A percentile compares a stretch with the other conserved stretches of the same genome.
Conservation (phyloP, 2,888 invertebrate species). For the Glaucopsyche alexis region DNA sequence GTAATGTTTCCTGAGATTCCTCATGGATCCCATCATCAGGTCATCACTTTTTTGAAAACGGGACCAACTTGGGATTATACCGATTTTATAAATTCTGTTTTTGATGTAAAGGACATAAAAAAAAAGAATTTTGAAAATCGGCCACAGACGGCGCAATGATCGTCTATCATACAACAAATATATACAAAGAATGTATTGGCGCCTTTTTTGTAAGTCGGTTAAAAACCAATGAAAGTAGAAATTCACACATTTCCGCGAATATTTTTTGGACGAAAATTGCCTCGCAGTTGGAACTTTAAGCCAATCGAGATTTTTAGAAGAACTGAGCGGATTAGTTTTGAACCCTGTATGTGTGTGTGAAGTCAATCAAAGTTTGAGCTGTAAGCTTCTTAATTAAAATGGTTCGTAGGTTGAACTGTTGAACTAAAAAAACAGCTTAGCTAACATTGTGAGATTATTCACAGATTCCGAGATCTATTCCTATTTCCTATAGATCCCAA, state of each 20-base stretch:
- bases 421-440: neutral
- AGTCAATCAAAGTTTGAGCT: conserved; percentile 6
- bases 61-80: too few relatives aligned
- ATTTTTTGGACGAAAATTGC: neutral
- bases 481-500: too few relatives aligned
- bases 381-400: neutral
- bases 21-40: too few relatives aligned
- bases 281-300: neutral
- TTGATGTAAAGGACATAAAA: too few relatives aligned
- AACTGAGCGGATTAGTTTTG: neutral
- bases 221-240: neutral
- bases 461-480: neutral
- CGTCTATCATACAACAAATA: too few relatives aligned
- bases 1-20: too few relatives aligned
- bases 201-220: too few relatives aligned
- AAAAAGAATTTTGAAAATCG: too few relatives aligned
- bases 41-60: too few relatives aligned
- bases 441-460: neutral
- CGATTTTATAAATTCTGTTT: too few relatives aligned
- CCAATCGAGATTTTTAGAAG: neutral
- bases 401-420: neutral
- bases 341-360: neutral
- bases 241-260: neutral
- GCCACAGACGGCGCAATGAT: too few relatives aligned
- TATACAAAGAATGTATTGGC: too few relatives aligned